Evolutionary conservation across 2,113 vertebrate genomes (phyloP), one percentile per base, ranked within the genome.

Genomic region (Amazona guildingii): DNA sequence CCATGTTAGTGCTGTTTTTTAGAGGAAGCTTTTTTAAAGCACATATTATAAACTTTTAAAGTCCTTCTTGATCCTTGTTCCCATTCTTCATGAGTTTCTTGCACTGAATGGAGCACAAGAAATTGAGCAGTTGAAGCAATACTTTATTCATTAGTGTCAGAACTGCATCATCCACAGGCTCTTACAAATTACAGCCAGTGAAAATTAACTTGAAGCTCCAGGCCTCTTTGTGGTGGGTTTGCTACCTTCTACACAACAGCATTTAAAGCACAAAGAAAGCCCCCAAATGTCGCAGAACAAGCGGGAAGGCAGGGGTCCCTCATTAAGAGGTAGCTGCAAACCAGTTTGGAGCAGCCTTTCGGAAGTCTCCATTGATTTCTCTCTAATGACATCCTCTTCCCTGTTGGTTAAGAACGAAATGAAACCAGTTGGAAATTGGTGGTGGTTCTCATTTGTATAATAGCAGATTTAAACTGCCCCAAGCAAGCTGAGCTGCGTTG

Each of bases 111-210:
- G n/a, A 35, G 33, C 4, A 14, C 57, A 59, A 35, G 57, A 92
- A 76, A 63, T 79, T 70, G 73, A 93, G 77, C 61, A 41, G 66
- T 93, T 87, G 89, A 90, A 95, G 39, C 88, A 92, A 77, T 92
- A 29, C 83, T 96, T 92, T 49, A 89, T 87, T 96, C 77, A 46
- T 95, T 88, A 86, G 61, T 84, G 86, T 91, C 86, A 94, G 81
- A 61, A 76, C 95, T 83, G 66, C 79, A 82, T 79, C 89, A 68
- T 95, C 82, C 48, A 64, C 57, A 72, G 49, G 19, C 57, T 86
- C 41, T 95, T 95, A 90, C 11, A 85, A 90, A 95, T 90, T 80
- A 20, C n/a, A 93, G 85, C 57, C 29, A 11, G 39, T 72, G 72
- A 73, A 92, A 92, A 90, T 74, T 59, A 75, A 59, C 68, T 91